Evolutionary conservation across 2,797 vertebrate species (phyloP).

Genomic region (Manis pentadactyla): DNA sequence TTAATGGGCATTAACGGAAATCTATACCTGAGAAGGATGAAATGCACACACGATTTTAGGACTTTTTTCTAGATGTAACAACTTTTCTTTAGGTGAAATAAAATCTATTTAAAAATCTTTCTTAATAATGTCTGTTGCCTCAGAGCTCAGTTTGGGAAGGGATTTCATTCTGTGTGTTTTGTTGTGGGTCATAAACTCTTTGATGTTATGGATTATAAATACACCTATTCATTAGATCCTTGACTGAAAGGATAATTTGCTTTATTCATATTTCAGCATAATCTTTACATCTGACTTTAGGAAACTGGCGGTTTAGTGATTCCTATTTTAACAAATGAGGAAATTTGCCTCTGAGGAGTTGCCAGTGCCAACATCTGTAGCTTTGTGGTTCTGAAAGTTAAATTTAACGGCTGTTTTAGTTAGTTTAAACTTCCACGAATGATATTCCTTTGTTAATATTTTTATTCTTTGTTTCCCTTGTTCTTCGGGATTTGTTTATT

Average conservation of each 20-base stretch:
- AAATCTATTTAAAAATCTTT: slow-evolving; percentile 6
- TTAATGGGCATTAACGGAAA: slow-evolving; percentile 42
- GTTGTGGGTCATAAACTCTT: slow-evolving; percentile 27
- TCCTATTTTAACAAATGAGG: slow-evolving; percentile 7
- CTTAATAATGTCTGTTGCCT: slow-evolving; percentile 5
- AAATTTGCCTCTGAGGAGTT: slow-evolving; percentile 52
- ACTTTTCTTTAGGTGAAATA: slow-evolving; percentile 8
- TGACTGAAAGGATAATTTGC: slow-evolving; percentile 41
- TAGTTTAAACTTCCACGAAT: background rate
- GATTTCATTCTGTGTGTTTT: slow-evolving; percentile 64
- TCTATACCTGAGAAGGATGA: background rate
- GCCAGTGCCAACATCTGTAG: slow-evolving; percentile 9
- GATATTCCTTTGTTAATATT: background rate
- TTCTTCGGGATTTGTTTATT: slow-evolving; percentile 49
- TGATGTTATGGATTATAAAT: slow-evolving; percentile 47
- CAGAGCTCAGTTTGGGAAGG: slow-evolving; percentile 42
- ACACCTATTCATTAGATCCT: slow-evolving; percentile 45
- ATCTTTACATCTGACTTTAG: slow-evolving; percentile 51
- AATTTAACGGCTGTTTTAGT: slow-evolving; percentile 24
- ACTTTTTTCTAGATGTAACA: background rate
- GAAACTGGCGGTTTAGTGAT: slow-evolving; percentile 33
- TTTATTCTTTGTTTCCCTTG: slow-evolving; percentile 41
- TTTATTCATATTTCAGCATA: slow-evolving; percentile 58
- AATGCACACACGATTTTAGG: slow-evolving; percentile 8
- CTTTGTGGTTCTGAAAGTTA: slow-evolving; percentile 31